Evolutionary conservation across 2,888 invertebrate species (phyloP).

Genomic region (Lithophane leautieri): DNA sequence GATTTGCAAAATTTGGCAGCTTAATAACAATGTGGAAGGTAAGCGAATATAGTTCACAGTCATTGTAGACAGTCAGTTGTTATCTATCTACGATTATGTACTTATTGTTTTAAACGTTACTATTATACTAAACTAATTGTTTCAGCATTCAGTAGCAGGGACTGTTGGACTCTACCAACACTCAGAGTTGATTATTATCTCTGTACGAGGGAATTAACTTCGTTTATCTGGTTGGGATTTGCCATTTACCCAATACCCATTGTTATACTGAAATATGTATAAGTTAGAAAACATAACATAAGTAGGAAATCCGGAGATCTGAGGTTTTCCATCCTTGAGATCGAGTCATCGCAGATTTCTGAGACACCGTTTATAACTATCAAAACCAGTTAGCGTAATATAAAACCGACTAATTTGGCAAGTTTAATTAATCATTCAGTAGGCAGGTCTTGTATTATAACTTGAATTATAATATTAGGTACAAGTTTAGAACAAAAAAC

Average conservation of each 20-base stretch:
- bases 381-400: constrained; percentile 41
- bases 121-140: constrained; percentile 11
- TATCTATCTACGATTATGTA: no score
- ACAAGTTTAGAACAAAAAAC: constrained; percentile 60
- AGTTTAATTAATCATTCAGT: constrained; percentile 54
- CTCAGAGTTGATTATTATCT: not conserved
- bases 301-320: constrained; percentile 6
- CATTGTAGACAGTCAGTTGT: constrained; percentile 13
- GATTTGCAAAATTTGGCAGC: constrained; percentile 35
- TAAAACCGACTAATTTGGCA: constrained; percentile 45
- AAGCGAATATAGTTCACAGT: constrained; percentile 19
- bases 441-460: constrained; percentile 34
- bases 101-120: not conserved
- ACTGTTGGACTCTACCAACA: constrained; percentile 6
- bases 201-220: not conserved
- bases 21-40: constrained; percentile 21
- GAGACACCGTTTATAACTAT: constrained; percentile 29
- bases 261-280: not conserved
- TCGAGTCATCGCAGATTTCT: constrained; percentile 23
- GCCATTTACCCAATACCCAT: not conserved
- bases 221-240: not conserved
- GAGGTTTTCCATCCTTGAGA: constrained; percentile 8
- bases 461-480: constrained; percentile 51
- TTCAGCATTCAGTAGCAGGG: constrained; percentile 3
- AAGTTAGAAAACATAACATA: not conserved